phyloP scores from a whole-genome alignment of 2,113 vertebrate species.

The Pardalotus punctatus region DNA sequence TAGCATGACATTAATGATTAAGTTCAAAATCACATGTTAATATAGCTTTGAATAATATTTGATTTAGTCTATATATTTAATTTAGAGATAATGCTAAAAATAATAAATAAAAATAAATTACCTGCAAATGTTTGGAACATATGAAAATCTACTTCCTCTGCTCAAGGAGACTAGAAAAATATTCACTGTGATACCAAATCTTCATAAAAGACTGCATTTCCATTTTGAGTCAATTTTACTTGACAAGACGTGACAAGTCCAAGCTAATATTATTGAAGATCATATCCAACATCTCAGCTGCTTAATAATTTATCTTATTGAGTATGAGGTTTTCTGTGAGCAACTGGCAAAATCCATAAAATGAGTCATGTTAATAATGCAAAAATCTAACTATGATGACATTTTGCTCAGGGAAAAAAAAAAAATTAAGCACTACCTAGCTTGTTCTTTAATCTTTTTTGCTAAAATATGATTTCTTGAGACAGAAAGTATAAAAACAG shows the following conservation, averaged over 20 bases:
- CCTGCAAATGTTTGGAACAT: neutral
- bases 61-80: neutral
- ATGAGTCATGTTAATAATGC: neutral
- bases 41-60: neutral
- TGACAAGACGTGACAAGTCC: neutral
- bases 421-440: neutral
- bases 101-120: neutral
- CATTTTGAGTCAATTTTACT: neutral
- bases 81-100: neutral
- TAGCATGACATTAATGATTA: neutral
- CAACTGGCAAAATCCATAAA: neutral
- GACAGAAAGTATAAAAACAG: neutral
- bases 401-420: neutral
- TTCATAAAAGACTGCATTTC: neutral
- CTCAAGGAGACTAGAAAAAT: conserved; percentile 1
- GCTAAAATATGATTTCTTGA: neutral
- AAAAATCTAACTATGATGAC: neutral
- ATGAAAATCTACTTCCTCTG: neutral
- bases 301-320: neutral
- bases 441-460: neutral
- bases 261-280: neutral
- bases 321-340: neutral
- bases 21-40: conserved; percentile 25
- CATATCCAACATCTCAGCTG: neutral
- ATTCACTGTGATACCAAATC: neutral